Percentiles rank a stretch among this genome's conserved stretches.
These are phyloP conservation scores for Cydia strobilella DNA, from an alignment of 1,140 invertebrate species.

Conservation along the genomic window DNA sequence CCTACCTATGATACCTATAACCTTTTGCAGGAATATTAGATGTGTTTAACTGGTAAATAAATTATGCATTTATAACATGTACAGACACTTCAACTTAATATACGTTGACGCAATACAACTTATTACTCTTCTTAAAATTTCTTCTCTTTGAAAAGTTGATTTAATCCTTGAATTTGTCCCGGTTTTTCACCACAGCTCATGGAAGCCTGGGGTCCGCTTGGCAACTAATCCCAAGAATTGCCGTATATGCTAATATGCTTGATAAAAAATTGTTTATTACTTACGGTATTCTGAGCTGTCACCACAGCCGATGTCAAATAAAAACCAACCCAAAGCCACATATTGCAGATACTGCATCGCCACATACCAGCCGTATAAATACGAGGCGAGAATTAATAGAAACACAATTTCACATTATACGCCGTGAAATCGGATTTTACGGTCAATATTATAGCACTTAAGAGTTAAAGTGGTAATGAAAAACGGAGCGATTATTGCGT, in stretches of 20 bases:
- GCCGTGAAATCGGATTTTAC: neutral
- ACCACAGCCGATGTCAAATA: neutral
- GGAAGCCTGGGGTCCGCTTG: too few relatives aligned
- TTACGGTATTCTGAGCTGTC: neutral
- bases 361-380: neutral
- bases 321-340: neutral
- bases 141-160: too few relatives aligned
- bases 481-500: neutral
- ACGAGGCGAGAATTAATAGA: neutral
- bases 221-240: too few relatives aligned
- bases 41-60: too few relatives aligned
- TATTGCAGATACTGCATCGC: neutral
- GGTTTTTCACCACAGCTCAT: too few relatives aligned
- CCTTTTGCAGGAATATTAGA: too few relatives aligned
- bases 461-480: neutral
- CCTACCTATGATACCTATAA: too few relatives aligned
- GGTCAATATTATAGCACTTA: constrained; percentile 11
- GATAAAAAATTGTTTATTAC: neutral
- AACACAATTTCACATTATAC: constrained; percentile 5
- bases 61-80: too few relatives aligned
- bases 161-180: too few relatives aligned
- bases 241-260: neutral
- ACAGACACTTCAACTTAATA: too few relatives aligned
- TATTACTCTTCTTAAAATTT: too few relatives aligned
- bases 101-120: too few relatives aligned